A percentile compares a stretch with the other conserved stretches of the same genome.
These are phyloP conservation scores for Tanytarsus gracilentus DNA, from an alignment of 2,888 invertebrate species.

Conservation along the genomic window DNA sequence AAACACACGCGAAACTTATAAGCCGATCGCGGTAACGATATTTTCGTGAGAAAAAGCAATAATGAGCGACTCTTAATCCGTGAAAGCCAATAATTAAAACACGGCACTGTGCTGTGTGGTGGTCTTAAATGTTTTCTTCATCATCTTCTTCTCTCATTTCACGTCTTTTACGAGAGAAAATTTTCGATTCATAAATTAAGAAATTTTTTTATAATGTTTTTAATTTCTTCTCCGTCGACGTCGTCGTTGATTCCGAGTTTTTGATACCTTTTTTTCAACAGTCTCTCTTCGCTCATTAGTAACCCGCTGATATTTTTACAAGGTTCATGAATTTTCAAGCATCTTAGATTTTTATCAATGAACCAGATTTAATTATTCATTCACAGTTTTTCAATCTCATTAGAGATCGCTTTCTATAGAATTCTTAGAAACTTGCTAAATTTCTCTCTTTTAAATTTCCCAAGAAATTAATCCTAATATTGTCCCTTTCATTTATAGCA, in stretches of 20 bases:
- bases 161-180: neutral
- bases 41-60: slow-evolving; percentile 25
- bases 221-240: slow-evolving; percentile 1
- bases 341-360: slow-evolving; percentile 24
- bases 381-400: slow-evolving; percentile 6
- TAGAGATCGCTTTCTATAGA: neutral
- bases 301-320: slow-evolving; percentile 28
- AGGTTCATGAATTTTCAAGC: slow-evolving; percentile 8
- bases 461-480: neutral
- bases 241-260: too few species aligned
- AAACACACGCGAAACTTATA: slow-evolving; percentile 4
- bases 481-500: neutral
- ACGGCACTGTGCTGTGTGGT: neutral
- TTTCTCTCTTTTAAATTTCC: neutral
- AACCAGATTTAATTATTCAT: slow-evolving; percentile 28
- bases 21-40: neutral
- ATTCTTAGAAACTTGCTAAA: neutral
- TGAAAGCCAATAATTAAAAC: slow-evolving; percentile 3
- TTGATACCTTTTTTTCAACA: neutral
- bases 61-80: neutral
- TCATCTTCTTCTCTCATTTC: neutral
- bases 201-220: slow-evolving; percentile 19
- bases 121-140: slow-evolving; percentile 4
- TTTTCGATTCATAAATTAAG: slow-evolving; percentile 22
- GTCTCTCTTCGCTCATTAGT: slow-evolving; percentile 25